Base-by-base conservation (phyloP, 2,888 invertebrate genomes). In the Lagria hirta region DNA sequence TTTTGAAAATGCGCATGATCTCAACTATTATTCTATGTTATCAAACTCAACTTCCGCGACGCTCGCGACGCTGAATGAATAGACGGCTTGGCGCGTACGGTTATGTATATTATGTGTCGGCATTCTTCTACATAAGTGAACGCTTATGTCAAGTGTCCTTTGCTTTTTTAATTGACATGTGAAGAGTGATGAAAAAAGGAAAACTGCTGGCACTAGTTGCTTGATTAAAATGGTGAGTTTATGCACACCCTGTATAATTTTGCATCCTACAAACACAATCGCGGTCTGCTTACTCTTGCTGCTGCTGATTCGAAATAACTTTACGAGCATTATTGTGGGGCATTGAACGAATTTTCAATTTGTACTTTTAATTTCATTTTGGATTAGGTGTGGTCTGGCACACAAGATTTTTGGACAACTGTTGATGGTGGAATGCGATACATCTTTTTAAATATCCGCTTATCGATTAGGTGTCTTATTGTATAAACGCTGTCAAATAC, bases 11-110 rank as follows among this genome's bases (percentile, higher is more conserved):
- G 54, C 57, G 57, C 55, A 43, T 36, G 51, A 41, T 29, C 22
- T 35, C 33, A 15, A 32, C 11, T 22, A 34, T 29, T 22, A 20
- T 30, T 14, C 26, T n/a, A 22, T 24, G 21, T n/a, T 12, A 58
- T 60, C 60, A 55, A 58, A 60, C 57, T 56, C 57, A 43, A 42
- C 50, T 58, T 55, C 57, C 55, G 34, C 47, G 36, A 43, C 42
- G 6, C 4, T 36, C 27, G 34, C 46, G 42, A 37, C 36, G 32
- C 36, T 41, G 44, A 44, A 41, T 47, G 47, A 47, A 43, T 48
- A 48, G 48, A 48, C 48, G 43, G 48, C 48, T 48, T 48, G 48
- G 48, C 48, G 48, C 48, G 48, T 27, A 27, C 22, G 28, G 10
- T 34, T 10, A 14, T 7, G 30, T 14, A 8, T 30, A 22, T 30